phyloP scores from a whole-genome alignment of 2,797 vertebrate genomes.

The Acipenser transmontanus region DNA sequence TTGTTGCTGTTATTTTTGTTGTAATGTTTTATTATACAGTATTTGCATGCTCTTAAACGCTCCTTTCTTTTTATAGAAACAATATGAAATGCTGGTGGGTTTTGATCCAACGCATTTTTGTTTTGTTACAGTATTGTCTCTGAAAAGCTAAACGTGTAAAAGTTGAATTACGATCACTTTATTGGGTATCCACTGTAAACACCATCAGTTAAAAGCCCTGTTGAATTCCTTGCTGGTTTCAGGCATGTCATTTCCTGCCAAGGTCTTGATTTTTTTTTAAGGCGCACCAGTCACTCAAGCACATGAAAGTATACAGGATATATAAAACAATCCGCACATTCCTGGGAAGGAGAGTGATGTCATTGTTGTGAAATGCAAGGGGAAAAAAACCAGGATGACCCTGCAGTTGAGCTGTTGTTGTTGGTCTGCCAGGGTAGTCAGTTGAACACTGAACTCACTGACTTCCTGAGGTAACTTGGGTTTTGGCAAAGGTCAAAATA shows the following conservation, averaged over 20 bases:
- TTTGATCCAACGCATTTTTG: too few species aligned
- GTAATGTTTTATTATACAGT: slow-evolving; percentile 8
- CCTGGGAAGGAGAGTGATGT: slow-evolving; percentile 43
- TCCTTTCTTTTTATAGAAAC: too few species aligned
- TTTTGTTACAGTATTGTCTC: too few species aligned
- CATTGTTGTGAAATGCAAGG: slow-evolving; percentile 37
- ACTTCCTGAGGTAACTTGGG: slow-evolving; percentile 20
- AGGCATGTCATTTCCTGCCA: slow-evolving; percentile 35
- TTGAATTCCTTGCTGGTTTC: slow-evolving; percentile 29
- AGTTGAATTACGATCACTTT: slow-evolving; percentile 20
- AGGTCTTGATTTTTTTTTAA: slow-evolving; percentile 30
- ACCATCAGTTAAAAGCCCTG: slow-evolving; percentile 22
- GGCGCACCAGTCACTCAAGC: slow-evolving; percentile 29
- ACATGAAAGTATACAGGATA: slow-evolving; percentile 43
- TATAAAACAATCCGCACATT: slow-evolving; percentile 54
- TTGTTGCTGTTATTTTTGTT: slow-evolving; percentile 12
- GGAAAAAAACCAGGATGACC: slow-evolving; percentile 29
- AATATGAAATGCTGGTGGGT: too few species aligned
- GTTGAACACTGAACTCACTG: slow-evolving; percentile 8
- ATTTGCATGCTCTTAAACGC: background rate
- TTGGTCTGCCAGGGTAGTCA: slow-evolving; percentile 19
- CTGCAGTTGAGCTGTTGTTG: slow-evolving; percentile 14
- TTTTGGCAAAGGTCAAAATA: slow-evolving; percentile 29
- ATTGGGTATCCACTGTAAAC: slow-evolving; percentile 20
- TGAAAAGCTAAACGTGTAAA: too few species aligned